These are phyloP conservation scores for Caenorhabditis sinica DNA, from an alignment of 2,888 invertebrate genomes.

Conservation along the genomic window DNA sequence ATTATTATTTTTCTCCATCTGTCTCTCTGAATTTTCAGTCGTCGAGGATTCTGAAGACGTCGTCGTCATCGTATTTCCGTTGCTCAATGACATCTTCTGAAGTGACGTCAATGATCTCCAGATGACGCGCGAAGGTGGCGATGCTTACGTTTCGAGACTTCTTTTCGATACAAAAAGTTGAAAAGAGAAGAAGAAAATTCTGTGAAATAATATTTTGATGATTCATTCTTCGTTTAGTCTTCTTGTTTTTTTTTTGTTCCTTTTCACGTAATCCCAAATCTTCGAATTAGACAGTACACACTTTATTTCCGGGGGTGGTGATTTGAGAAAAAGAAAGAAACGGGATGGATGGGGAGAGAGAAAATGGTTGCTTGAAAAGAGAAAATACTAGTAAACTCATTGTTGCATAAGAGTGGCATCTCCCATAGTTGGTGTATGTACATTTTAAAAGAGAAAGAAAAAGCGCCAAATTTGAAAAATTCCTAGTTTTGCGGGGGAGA, in stretches of 20 bases:
- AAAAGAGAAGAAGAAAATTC: neutral
- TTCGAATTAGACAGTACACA: conserved; percentile 42
- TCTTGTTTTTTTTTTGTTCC: neutral
- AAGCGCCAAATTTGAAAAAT: conserved; percentile 65
- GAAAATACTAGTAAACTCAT: conserved; percentile 45
- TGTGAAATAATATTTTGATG: conserved; percentile 15
- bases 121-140: neutral
- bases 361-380: conserved; percentile 8
- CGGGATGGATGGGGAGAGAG: neutral
- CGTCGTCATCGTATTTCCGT: conserved; percentile 17
- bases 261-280: neutral
- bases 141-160: conserved; percentile 23
- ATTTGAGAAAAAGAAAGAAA: conserved; percentile 1
- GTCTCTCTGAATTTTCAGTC: conserved; percentile 5
- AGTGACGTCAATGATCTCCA: conserved; percentile 6
- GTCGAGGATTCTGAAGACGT: conserved; percentile 11
- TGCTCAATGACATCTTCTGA: conserved; percentile 33
- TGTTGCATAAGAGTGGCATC: conserved; percentile 48
- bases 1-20: conserved; percentile 20
- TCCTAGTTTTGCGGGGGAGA: conserved; percentile 48
- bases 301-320: conserved; percentile 32
- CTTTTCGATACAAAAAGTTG: conserved; percentile 18
- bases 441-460: conserved; percentile 31
- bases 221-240: neutral
- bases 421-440: conserved; percentile 28